Evolutionary conservation across 2,797 vertebrate species (phyloP).

Genomic region (Gadopsis bispinosus): DNA sequence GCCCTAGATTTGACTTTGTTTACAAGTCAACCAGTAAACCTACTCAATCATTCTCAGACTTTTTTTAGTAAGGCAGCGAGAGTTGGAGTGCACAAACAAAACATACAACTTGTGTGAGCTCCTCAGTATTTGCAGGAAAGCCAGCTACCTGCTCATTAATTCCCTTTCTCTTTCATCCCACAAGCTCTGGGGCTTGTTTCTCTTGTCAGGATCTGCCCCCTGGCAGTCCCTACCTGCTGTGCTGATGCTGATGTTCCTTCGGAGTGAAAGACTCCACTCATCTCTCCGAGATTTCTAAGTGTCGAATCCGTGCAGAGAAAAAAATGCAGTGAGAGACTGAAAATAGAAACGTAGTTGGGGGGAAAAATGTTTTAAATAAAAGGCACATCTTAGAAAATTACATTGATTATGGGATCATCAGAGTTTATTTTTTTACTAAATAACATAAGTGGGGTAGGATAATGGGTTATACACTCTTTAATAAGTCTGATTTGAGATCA

Average conservation of each 20-base stretch:
- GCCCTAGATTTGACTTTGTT: conserved; percentile 23
- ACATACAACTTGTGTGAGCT: conserved; percentile 43
- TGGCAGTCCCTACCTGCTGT: conserved; percentile 62
- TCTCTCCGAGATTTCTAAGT: conserved; percentile 55
- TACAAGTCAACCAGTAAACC: conserved; percentile 24
- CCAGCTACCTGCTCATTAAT: conserved; percentile 75
- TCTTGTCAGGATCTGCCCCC: conserved; percentile 68
- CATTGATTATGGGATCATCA: background rate
- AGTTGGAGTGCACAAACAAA: conserved; percentile 48
- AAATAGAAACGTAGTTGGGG: conserved; percentile 8
- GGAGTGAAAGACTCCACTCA: conserved; percentile 58
- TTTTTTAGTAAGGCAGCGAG: conserved; percentile 37
- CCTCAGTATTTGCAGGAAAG: conserved; percentile 58
- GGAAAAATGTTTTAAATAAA: no score
- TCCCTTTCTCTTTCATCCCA: conserved; percentile 71
- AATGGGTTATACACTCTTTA: background rate
- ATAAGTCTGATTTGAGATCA: background rate
- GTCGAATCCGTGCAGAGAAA: conserved; percentile 35
- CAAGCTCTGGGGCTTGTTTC: conserved; percentile 64
- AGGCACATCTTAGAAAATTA: background rate
- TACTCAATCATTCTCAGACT: conserved; percentile 25
- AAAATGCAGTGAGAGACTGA: conserved; percentile 23
- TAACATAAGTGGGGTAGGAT: background rate
- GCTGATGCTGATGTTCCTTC: conserved; percentile 58
- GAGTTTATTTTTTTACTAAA: background rate